A percentile compares a stretch with the other conserved stretches of the same genome.
These are phyloP conservation scores for Busseola fusca DNA, from an alignment of 2,888 invertebrate species.

Conservation along the genomic window DNA sequence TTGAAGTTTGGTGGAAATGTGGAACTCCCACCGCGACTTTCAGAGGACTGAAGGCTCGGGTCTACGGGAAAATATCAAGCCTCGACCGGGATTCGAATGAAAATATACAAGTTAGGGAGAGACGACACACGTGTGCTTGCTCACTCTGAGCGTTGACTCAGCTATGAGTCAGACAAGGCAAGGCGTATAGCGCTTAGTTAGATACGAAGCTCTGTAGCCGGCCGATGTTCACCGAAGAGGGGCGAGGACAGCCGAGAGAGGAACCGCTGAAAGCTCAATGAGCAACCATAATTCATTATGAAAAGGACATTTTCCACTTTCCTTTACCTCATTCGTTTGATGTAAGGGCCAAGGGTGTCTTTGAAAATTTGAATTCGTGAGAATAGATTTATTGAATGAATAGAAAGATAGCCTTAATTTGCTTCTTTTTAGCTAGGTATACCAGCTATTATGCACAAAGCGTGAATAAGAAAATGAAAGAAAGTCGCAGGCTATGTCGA, in stretches of 20 bases:
- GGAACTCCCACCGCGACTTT: constrained; percentile 69
- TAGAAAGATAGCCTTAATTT: constrained; percentile 28
- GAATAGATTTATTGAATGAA: constrained; percentile 50
- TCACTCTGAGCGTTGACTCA: constrained; percentile 74
- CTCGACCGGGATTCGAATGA: constrained; percentile 82
- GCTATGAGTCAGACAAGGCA: constrained; percentile 77
- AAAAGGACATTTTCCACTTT: constrained; percentile 79
- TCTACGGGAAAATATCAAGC: constrained; percentile 86
- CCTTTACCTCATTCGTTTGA: constrained; percentile 63
- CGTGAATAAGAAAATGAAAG: constrained; percentile 9
- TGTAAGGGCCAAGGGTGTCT: constrained; percentile 53
- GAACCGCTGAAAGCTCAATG: constrained; percentile 83
- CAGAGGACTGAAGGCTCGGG: constrained; percentile 82
- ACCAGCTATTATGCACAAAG: background rate
- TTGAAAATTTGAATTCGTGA: constrained; percentile 53
- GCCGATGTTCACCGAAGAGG: constrained; percentile 73
- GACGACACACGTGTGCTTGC: constrained; percentile 63
- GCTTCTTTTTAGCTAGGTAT: constrained; percentile 4
- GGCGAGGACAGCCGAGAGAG: constrained; percentile 68
- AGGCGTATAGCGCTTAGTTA: constrained; percentile 57
- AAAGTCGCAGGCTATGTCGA: background rate
- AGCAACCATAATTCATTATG: constrained; percentile 81
- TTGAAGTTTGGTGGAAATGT: constrained; percentile 55
- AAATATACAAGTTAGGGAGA: constrained; percentile 69
- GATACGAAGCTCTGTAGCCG: constrained; percentile 55